A percentile compares a stretch with the other conserved stretches of the same genome.
These are phyloP conservation scores for Urocynchramus pylzowi DNA, from an alignment of 2,113 vertebrate species.

Conservation along the genomic window DNA sequence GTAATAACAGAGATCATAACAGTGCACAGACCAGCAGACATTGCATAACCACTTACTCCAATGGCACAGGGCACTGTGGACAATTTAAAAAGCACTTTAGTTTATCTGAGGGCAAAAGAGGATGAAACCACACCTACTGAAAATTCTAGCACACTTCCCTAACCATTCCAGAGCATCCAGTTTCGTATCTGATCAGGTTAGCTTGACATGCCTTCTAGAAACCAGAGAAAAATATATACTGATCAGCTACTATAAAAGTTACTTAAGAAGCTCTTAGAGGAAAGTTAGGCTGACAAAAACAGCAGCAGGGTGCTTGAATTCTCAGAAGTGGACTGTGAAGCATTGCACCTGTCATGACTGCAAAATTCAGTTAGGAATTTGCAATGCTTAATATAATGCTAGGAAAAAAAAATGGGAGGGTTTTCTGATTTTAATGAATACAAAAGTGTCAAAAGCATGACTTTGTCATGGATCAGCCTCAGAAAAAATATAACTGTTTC, in stretches of 20 bases:
- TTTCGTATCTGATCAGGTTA: background rate
- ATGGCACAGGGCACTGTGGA: background rate
- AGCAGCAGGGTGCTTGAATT: background rate
- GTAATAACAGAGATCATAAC: background rate
- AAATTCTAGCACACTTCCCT: background rate
- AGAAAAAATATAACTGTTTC: background rate
- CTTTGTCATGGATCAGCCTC: background rate
- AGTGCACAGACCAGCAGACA: background rate
- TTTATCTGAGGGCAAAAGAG: background rate
- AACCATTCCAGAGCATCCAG: background rate
- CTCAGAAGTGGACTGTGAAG: background rate
- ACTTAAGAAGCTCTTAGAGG: background rate
- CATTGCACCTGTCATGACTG: background rate
- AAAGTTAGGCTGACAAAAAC: conserved; percentile 10
- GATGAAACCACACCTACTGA: background rate
- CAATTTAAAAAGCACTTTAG: background rate
- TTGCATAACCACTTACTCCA: background rate
- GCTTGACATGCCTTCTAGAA: conserved; percentile 16
- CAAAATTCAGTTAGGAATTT: background rate
- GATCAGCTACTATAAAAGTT: background rate
- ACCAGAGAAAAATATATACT: background rate
- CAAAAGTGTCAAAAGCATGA: rapidly evolving
- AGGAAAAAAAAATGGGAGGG: background rate
- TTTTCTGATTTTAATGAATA: background rate
- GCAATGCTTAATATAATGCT: background rate